Conservation (phyloP, 2,113 vertebrate species). For the Gymnorhina tibicen region DNA sequence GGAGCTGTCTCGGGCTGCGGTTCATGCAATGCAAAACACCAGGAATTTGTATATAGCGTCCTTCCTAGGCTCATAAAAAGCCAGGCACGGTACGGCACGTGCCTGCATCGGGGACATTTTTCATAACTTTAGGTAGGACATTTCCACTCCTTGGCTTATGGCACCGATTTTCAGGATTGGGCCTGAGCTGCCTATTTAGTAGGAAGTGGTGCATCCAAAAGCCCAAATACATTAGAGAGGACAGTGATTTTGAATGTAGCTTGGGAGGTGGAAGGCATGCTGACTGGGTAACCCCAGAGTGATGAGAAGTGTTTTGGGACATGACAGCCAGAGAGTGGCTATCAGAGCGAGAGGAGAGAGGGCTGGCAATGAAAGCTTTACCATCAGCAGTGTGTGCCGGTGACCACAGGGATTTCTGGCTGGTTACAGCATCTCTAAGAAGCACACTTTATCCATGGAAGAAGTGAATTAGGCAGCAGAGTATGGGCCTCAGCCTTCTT, state of each 20-base stretch:
- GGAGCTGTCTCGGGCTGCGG: not conserved
- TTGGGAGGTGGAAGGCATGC: not conserved
- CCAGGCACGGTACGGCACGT: accelerated
- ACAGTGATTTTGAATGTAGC: too few species aligned
- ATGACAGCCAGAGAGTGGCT: not conserved
- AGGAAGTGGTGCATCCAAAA: not conserved
- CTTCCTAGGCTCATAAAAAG: not conserved
- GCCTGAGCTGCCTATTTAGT: not conserved
- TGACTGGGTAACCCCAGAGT: accelerated
- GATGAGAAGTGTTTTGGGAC: not conserved
- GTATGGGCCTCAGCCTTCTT: not conserved
- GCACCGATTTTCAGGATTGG: accelerated
- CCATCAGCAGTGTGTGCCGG: not conserved
- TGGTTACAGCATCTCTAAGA: not conserved
- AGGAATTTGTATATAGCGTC: not conserved
- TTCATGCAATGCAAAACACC: not conserved
- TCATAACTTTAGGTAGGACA: accelerated
- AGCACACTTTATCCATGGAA: not conserved
- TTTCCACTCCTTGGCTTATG: not conserved
- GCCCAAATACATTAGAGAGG: not conserved
- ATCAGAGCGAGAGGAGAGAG: not conserved
- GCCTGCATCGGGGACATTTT: accelerated
- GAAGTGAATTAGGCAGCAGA: not conserved
- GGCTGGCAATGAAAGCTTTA: not conserved
- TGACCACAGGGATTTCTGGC: not conserved